phyloP scores from a whole-genome alignment of 1,140 invertebrate genomes.

The Whitmania pigra region DNA sequence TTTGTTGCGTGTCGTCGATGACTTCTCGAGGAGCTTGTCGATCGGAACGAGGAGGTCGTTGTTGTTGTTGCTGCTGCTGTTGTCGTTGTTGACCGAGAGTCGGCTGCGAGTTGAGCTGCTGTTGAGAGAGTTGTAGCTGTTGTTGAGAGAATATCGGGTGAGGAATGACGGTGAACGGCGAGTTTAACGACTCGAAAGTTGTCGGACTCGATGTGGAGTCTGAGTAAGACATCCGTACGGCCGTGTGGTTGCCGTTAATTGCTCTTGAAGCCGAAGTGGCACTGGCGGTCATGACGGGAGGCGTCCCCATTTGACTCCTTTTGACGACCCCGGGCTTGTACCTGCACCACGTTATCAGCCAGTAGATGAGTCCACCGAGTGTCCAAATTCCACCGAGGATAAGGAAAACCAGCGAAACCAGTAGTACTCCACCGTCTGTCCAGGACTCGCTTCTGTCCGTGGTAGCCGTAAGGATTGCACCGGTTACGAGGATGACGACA shows the following conservation, averaged over 20 bases:
- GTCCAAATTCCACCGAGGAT: conserved; percentile 14
- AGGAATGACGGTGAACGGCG: neutral
- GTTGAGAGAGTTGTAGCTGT: neutral
- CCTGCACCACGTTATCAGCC: conserved; percentile 4
- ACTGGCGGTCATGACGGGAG: neutral
- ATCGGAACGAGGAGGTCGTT: neutral
- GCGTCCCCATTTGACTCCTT: neutral
- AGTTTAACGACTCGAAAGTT: neutral
- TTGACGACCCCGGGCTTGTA: neutral
- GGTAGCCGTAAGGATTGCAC: conserved; percentile 8
- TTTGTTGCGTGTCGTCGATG: no score
- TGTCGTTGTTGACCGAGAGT: conserved; percentile 1
- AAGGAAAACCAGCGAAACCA: conserved; percentile 9
- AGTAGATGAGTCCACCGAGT: neutral
- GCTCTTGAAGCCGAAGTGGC: neutral
- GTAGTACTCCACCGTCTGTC: neutral
- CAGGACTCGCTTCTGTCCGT: neutral
- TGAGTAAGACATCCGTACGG: neutral
- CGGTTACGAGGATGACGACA: conserved; percentile 1
- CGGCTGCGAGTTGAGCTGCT: neutral
- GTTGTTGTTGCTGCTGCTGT: neutral
- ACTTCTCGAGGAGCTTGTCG: neutral
- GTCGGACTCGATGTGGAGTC: neutral
- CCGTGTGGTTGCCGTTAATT: neutral
- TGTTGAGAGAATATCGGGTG: neutral